phyloP scores from a whole-genome alignment of 2,888 invertebrate species.

The Pomacea canaliculata region DNA sequence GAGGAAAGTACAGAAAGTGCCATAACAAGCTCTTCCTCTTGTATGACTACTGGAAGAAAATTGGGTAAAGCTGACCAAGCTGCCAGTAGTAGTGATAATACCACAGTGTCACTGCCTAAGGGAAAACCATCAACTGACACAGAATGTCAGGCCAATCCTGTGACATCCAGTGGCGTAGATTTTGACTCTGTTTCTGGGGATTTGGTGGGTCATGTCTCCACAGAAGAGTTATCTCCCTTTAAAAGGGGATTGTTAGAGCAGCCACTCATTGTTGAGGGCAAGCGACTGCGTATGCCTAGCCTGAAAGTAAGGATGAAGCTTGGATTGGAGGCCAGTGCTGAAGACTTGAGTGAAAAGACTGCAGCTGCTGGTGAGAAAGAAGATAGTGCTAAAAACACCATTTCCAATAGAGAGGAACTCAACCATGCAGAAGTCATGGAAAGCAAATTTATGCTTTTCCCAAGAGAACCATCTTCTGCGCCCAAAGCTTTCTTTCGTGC shows the following conservation, averaged over 20 bases:
- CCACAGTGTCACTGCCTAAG: no score
- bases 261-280: conserved; percentile 63
- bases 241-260: conserved; percentile 43
- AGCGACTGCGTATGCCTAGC: conserved; percentile 65
- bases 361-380: not conserved
- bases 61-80: no score
- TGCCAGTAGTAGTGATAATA: no score
- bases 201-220: not conserved
- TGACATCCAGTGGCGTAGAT: no score
- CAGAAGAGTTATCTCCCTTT: not conserved
- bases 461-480: conserved; percentile 12
- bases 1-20: no score
- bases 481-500: conserved; percentile 33
- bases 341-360: not conserved
- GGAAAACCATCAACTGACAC: no score
- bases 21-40: no score
- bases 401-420: not conserved
- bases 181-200: no score
- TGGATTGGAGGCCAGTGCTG: conserved; percentile 19
- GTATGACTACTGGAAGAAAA: no score
- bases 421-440: conserved; percentile 3
- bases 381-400: not conserved
- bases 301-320: conserved; percentile 58
- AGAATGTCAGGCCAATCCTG: no score
- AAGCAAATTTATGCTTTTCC: conserved; percentile 12